Evolutionary conservation across 2,797 vertebrate genomes (phyloP).

Genomic region (Emys orbicularis): DNA sequence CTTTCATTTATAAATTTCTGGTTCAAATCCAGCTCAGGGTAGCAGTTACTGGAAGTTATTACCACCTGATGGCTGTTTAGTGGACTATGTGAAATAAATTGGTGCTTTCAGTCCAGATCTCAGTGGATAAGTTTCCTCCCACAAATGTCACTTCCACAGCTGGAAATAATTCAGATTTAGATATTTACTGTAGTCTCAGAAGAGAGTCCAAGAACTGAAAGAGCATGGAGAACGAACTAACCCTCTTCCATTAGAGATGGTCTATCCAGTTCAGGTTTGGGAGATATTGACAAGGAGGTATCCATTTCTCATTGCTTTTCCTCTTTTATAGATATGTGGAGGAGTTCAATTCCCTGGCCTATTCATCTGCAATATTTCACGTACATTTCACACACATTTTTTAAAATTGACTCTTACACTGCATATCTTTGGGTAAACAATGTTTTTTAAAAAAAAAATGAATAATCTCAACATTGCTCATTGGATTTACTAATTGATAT

Average conservation of each 20-base stretch:
- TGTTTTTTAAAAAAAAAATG: neutral
- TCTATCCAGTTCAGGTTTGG: neutral
- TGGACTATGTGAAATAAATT: neutral
- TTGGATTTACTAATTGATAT: neutral
- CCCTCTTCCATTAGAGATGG: neutral
- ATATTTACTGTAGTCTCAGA: neutral
- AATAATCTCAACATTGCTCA: neutral
- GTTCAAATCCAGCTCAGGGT: neutral
- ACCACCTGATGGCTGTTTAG: neutral
- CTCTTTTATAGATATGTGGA: neutral
- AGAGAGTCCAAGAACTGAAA: neutral
- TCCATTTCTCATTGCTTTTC: neutral
- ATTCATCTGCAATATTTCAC: neutral
- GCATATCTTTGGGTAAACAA: neutral
- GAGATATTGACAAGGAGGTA: neutral
- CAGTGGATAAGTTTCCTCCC: accelerated
- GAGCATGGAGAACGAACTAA: neutral
- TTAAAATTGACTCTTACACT: neutral
- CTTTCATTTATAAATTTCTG: neutral
- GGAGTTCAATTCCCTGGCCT: accelerated
- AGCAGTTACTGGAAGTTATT: slow-evolving; percentile 17
- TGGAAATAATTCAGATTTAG: neutral
- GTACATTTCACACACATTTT: neutral
- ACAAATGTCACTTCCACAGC: neutral
- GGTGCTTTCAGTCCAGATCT: neutral